phyloP scores from a whole-genome alignment of 2,113 vertebrate species.

The Silurus asotus region DNA sequence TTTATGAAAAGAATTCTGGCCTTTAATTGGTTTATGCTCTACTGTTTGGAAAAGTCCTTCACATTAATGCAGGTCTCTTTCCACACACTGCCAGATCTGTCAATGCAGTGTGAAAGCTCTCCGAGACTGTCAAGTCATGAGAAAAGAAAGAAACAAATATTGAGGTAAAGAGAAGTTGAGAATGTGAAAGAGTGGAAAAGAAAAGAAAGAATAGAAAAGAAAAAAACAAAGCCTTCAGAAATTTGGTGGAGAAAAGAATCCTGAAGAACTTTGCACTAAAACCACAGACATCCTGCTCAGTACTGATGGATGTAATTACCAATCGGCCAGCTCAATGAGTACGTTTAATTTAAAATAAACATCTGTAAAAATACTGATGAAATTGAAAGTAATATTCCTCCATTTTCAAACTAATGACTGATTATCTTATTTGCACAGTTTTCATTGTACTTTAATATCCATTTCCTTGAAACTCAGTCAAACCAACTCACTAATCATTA shows the following conservation, averaged over 20 bases:
- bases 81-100: slow-evolving; percentile 40
- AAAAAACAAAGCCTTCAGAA: slow-evolving; percentile 20
- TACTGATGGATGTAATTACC: background rate
- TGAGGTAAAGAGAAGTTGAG: background rate
- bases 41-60: slow-evolving; percentile 26
- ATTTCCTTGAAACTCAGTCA: background rate
- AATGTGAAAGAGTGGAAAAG: background rate
- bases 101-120: slow-evolving; percentile 33
- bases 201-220: slow-evolving; percentile 45
- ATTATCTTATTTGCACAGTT: background rate
- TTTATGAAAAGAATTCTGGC: background rate
- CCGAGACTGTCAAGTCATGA: background rate
- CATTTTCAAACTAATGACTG: background rate
- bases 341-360: background rate
- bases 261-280: background rate
- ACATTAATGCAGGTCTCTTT: slow-evolving; percentile 29
- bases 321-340: background rate
- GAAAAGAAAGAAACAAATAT: slow-evolving; percentile 7
- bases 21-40: slow-evolving; percentile 31
- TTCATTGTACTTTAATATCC: background rate
- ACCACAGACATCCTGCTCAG: slow-evolving; percentile 3
- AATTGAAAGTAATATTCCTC: background rate
- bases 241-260: slow-evolving; percentile 15
- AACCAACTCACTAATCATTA: background rate
- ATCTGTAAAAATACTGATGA: background rate